Conservation (phyloP, 2,797 vertebrate genomes). For the Sphenodon punctatus region DNA sequence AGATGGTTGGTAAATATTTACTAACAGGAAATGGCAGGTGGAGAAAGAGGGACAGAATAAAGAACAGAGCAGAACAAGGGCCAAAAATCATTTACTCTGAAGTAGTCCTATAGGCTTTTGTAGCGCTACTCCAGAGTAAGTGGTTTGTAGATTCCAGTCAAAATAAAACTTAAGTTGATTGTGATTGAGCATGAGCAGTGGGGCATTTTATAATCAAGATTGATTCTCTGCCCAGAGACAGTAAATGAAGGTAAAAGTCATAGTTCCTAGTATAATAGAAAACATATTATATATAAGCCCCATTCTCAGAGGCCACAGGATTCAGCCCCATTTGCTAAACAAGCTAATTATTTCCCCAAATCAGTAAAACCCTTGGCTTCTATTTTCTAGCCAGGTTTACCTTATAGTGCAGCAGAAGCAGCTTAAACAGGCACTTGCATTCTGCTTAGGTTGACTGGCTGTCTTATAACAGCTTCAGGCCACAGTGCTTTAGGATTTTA, state of each 20-base stretch:
- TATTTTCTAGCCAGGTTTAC: background rate
- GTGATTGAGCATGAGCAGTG: background rate
- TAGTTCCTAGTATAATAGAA: background rate
- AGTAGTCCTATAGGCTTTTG: too few relatives aligned
- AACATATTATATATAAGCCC: background rate
- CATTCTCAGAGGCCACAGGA: background rate
- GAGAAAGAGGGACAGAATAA: background rate
- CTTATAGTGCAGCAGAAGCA: background rate
- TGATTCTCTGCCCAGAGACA: background rate
- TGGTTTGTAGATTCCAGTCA: too few relatives aligned
- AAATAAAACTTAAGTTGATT: background rate
- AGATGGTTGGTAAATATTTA: constrained; percentile 21
- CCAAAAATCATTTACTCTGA: too few relatives aligned
- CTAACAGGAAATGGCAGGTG: background rate
- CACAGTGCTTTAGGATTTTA: background rate
- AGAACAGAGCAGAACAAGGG: too few relatives aligned
- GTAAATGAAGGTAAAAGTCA: background rate
- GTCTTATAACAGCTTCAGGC: background rate
- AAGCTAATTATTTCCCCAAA: background rate
- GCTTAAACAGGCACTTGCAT: background rate
- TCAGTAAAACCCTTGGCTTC: fast-evolving
- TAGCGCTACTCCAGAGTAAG: too few relatives aligned
- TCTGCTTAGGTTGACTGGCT: background rate
- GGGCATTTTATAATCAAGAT: background rate
- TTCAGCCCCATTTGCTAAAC: background rate